Evolutionary conservation across 2,113 vertebrate genomes (phyloP).

Genomic region (Eolophus roseicapilla): DNA sequence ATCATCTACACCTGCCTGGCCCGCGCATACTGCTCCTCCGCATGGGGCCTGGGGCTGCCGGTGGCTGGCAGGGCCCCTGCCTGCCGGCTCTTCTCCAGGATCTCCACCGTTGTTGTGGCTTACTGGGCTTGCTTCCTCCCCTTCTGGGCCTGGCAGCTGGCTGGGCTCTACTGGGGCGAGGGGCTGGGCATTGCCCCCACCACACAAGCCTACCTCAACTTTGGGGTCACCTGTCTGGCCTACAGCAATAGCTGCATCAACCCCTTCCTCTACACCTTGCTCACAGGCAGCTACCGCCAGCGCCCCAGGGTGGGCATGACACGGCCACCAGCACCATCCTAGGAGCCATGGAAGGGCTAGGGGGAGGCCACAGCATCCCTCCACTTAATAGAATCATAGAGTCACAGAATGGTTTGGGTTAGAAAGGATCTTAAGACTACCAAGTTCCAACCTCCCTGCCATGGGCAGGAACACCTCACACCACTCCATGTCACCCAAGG

Average conservation of each 20-base stretch:
- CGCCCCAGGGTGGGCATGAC: neutral
- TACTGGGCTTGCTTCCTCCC: constrained; percentile 89
- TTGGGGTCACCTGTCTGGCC: constrained; percentile 84
- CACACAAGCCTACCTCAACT: constrained; percentile 82
- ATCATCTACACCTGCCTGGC: constrained; percentile 73
- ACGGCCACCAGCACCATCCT: neutral
- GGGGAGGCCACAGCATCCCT: neutral
- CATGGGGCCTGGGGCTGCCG: neutral
- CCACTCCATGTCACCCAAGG: no score
- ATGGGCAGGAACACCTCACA: no score
- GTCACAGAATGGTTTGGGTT: neutral
- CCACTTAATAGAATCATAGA: neutral
- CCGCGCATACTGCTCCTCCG: constrained; percentile 47
- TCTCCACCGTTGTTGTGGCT: constrained; percentile 78
- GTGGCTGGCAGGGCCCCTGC: constrained; percentile 37
- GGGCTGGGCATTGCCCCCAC: constrained; percentile 69
- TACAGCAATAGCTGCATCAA: constrained; percentile 88
- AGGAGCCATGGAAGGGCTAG: neutral
- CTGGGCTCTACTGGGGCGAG: constrained; percentile 70
- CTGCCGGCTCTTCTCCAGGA: constrained; percentile 74
- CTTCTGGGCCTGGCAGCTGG: constrained; percentile 89
- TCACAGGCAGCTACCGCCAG: constrained; percentile 75
- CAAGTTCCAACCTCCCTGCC: neutral
- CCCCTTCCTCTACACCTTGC: constrained; percentile 83
- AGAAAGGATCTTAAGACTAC: neutral